Evolutionary conservation across 2,888 invertebrate genomes (phyloP), one percentile per base, ranked within the genome.

Genomic region (Encarsia formosa): DNA sequence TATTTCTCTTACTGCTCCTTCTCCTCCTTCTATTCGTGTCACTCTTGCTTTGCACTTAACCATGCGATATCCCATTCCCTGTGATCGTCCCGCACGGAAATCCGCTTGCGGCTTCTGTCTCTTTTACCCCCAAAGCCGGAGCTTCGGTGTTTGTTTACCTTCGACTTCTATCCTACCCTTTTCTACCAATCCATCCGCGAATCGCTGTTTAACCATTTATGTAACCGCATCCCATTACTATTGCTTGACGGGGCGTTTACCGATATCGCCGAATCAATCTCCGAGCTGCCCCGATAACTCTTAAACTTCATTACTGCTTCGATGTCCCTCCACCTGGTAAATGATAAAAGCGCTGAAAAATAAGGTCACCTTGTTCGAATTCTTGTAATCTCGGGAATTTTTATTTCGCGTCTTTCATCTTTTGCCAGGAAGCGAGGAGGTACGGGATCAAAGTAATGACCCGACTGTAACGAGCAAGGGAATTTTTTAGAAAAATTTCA

Each of bases 61-160:
- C 18, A 18, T 32, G n/a, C 32, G 5, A 13, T 45, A 34, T 37
- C 34, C 26, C 37, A 37, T 34, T 37, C 39, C 40, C 47, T 23
- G 16, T 4, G 38, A 38, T 23, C 32, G 39, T 40, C 32, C 23
- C 34, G 18, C 41, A 29, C 41, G 39, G 20, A 31, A 43, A 49
- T 43, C 42, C 49, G 37, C 49, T 49, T 42, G 49, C 49, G 49
- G 49, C 42, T 22, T 40, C 16, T 18, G 18, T 16, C 16, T 8
- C 5, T 6, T 5, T 4, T 16, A 5, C 13, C 15, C 5, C 2
- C 13, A 11, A 22, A 9, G 13, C 39, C 23, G 20, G 11, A 13
- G 39, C 22, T 22, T n/a, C 39, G 5, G 4, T 37, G 38, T 46
- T 46, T 38, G 46, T 46, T 46, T 46, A 46, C 38, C 29, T 15